Evolutionary conservation across 1,140 invertebrate genomes (phyloP), one percentile per base, ranked within the genome.

Genomic region (Cyphomyrmex costatus): DNA sequence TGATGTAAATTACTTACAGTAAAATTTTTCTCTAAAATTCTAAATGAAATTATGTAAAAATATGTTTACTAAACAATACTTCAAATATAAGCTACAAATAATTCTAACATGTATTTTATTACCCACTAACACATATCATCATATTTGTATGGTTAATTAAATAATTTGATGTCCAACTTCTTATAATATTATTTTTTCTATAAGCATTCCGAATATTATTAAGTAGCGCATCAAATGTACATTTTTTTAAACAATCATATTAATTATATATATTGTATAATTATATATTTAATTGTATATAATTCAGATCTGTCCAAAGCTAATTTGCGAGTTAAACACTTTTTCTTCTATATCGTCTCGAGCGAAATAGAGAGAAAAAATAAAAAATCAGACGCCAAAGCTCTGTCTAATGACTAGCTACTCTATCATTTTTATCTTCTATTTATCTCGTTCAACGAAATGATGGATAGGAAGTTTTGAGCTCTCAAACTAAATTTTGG

Each of bases 31-130:
- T 49, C 46, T 49, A 4, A 27, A 78, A 36, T 60, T 86, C 24
- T 86, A 19, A 86, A 61, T 77, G 10, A 68, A 33, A 71, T 56
- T 53, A 66, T 66, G 21, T 56, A n/a, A 21, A 30, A 6, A 56
- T 73, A 56, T 56, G 16, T n/a, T n/a, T 8, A 36, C 0, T 27
- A 73, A 73, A 73, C 7, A 71, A 53, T 30, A 30, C 10, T 16
- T 70, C 27, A 73, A 56, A 73, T 33, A 53, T 56, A 30, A 30
- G 36, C 5, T 66, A 66, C 3, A 21, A 36, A 5, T 2, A 21
- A 66, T 66, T 42, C n/a, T 42, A 65, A 65, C 0, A 3, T 10
- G 0, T 33, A n/a, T 65, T 65, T 65, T 4, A 36, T 65, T 65
- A 36, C 1, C 19, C 10, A 61, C 24, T 5, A n/a, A 14, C 33